Conservation (phyloP, 2,113 vertebrate genomes). For the Gobio gobio region DNA sequence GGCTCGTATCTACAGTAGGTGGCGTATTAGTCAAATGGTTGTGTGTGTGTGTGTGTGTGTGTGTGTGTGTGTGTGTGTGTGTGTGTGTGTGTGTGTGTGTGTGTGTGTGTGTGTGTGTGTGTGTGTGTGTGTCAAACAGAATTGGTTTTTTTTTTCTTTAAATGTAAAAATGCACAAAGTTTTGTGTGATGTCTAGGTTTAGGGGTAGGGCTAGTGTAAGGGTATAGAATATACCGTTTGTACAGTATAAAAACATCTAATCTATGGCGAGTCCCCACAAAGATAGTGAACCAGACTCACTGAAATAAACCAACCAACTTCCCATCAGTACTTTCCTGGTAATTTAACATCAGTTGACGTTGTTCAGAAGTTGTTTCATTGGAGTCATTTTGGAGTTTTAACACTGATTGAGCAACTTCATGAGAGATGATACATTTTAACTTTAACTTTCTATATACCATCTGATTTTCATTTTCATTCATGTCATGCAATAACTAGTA, state of each 20-base stretch:
- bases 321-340: too few species aligned
- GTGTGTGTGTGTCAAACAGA: neutral
- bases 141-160: too few species aligned
- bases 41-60: neutral
- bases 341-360: neutral
- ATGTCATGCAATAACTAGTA: neutral
- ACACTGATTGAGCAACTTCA: neutral
- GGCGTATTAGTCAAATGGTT: neutral
- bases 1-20: conserved; percentile 5
- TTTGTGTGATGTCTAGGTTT: too few species aligned
- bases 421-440: neutral
- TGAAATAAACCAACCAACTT: too few species aligned
- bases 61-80: too few species aligned
- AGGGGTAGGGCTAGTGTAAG: too few species aligned
- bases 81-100: too few species aligned
- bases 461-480: neutral
- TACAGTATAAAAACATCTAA: too few species aligned
- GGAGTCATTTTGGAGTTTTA: neutral
- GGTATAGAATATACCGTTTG: too few species aligned
- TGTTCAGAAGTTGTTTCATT: neutral
- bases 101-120: neutral
- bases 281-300: too few species aligned
- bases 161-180: too few species aligned
- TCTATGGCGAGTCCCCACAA: too few species aligned
- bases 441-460: neutral